Base-by-base conservation (phyloP, 2,888 invertebrate genomes). In the Malthinus seriepunctatus region DNA sequence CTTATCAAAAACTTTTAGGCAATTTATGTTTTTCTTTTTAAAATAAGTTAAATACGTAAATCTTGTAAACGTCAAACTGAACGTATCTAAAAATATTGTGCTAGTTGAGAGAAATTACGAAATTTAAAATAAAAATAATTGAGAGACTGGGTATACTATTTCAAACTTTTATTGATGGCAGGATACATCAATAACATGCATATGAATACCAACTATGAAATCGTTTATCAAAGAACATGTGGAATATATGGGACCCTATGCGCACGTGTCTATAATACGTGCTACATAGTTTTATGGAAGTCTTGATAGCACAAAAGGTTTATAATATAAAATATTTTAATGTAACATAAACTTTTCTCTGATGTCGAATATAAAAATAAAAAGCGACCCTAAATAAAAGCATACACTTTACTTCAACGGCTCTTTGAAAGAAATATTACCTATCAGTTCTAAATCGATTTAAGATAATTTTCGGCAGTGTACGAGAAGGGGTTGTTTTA, bases 191-290 rank as follows among this genome's bases (percentile, higher is more conserved):
- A 56, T 56, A 61, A 55, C 50, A 61, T 56, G 50, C 60, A 56
- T 59, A 63, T 63, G 63, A 63, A 63, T 63, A 63, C 52, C 60
- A 60, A 63, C 59, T 60, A 60, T 56, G 60, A 56, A 54, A 60
- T 57, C 63, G 60, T 63, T 63, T 57, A 54, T 63, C 60, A 60
- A 49, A 50, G 49, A 54, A 56, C 63, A 63, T 56, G 56, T 63
- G 56, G 56, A 52, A 49, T 60, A 15, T 63, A 60, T 59, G 60
- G 51, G 56, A 56, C 60, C 56, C 38, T 52, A 35, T 45, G 49
- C 60, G 53, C 60, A 53, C 60, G 60, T 61, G 60, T 45, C 48
- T 35, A 45, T 61, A 56, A 56, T 61, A 61, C 60, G 60, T 56
- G 60, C 56, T 49, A 56, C 51, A 59, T 55, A 62, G 58, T 62